Base-by-base conservation (phyloP, 2,888 invertebrate species). In the Gari tellinella region DNA sequence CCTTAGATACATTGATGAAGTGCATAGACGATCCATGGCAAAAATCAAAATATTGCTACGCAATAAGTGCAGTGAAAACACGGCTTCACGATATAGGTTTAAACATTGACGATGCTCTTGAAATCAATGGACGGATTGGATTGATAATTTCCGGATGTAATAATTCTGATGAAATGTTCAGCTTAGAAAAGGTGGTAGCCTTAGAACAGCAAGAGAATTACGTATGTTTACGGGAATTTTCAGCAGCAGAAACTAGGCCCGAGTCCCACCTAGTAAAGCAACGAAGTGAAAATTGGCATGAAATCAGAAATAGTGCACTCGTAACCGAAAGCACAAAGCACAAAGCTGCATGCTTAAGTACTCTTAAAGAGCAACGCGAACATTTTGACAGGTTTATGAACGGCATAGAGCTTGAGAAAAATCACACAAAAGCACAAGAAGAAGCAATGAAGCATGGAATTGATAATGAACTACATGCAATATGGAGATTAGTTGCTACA, bases 401-500 rank as follows among this genome's bases (percentile, higher is more conserved):
- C 14, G 48, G 14, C 19, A 48, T 12, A 19, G 2, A 15, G 5
- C 7, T 3, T 7, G 5, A 14, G 7, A 7, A 7, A 7, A 2
- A 52, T 26, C 17, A 21, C 15, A 43, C 4, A 43, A 43, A 15
- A 43, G 43, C 4, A 14, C 2, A 15, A 15, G 19, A 3, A 12
- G 48, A 48, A 14, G 48, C 48, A 48, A 48, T 48, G 48, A 8
- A 21, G 14, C 48, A 48, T 48, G 48, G 48, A 48, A 14, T 48
- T 48, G 23, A 21, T 12, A 48, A 48, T 48, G 48, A 48, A 14
- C 4, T 48, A 15, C 7, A 48, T 23, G 21, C 19, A 3, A 21
- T 14, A 5, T 10, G 48, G 3, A 48, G 10, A 5, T 23, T 48
- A 21, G 19, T 23, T 3, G 21, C 12, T 14, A 19, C 5, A 23